These are phyloP conservation scores for Ctenicera cuprea DNA, from an alignment of 2,888 invertebrate genomes.

Conservation along the genomic window DNA sequence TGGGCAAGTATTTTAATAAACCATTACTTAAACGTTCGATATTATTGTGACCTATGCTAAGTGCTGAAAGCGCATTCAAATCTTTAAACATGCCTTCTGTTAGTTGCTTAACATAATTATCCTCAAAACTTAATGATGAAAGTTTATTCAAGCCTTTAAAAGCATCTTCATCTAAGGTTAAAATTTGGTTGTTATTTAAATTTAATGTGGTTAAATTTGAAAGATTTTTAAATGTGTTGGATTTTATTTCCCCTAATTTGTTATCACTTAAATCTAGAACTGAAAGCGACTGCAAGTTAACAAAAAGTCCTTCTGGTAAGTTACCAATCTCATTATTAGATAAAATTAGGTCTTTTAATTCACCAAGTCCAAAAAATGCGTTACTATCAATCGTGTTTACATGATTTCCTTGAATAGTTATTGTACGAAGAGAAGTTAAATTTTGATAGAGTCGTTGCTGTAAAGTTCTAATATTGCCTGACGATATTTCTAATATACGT, in stretches of 20 bases:
- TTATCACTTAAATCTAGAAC: neutral
- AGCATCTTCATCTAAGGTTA: neutral
- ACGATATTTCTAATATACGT: too few species aligned
- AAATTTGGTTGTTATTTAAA: neutral
- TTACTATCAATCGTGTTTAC: too few species aligned
- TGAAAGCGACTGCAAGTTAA: neutral
- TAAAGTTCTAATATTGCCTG: too few species aligned
- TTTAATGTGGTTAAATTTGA: neutral
- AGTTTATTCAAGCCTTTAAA: neutral
- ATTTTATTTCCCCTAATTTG: neutral
- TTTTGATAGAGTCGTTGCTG: too few species aligned
- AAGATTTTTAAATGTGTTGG: neutral
- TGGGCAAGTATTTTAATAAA: too few species aligned
- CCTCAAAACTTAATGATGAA: neutral
- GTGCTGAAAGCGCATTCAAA: neutral
- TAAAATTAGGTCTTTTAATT: neutral
- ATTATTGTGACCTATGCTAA: neutral
- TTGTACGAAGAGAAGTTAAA: too few species aligned
- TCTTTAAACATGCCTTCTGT: neutral
- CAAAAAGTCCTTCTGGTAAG: neutral
- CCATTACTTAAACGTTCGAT: neutral
- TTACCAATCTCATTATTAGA: neutral
- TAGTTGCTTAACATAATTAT: neutral
- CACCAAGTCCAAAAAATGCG: neutral
- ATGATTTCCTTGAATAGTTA: too few species aligned